Percentiles rank a stretch among this genome's conserved stretches.
Conservation (phyloP, 2,113 vertebrate species). For the Neoarius graeffei region DNA sequence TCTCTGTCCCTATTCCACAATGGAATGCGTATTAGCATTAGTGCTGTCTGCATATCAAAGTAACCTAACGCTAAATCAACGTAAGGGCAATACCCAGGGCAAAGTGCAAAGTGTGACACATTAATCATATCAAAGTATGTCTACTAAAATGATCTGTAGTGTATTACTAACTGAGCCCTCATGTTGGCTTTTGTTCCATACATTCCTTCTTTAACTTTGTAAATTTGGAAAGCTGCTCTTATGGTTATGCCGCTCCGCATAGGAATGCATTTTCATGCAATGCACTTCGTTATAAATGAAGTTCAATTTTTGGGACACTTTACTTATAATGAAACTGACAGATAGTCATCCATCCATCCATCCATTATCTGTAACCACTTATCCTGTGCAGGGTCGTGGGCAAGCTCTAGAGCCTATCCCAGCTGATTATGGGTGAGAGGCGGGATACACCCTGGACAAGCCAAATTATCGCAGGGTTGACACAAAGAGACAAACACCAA, state of each 20-base stretch:
- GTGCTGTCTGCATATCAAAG: slow-evolving; percentile 49
- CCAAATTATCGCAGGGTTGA: too few species aligned
- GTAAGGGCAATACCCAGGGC: slow-evolving; percentile 57
- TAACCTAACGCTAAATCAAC: slow-evolving; percentile 45
- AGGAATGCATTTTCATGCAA: neutral
- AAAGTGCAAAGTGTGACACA: slow-evolving; percentile 59
- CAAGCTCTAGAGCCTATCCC: too few species aligned
- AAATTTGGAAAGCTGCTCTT: neutral
- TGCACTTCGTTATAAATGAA: neutral
- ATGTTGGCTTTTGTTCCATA: neutral
- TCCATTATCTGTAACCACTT: too few species aligned
- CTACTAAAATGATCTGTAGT: slow-evolving; percentile 32
- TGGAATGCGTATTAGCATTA: slow-evolving; percentile 53
- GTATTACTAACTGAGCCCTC: slow-evolving; percentile 20
- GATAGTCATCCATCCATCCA: too few species aligned
- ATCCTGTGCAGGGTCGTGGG: too few species aligned
- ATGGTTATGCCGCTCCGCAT: neutral
- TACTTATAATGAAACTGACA: neutral
- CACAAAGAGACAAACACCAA: too few species aligned
- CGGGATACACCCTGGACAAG: too few species aligned
- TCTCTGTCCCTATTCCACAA: slow-evolving; percentile 59
- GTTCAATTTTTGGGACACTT: neutral
- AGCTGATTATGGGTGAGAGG: too few species aligned
- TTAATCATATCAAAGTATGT: slow-evolving; percentile 67
- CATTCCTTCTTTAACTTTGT: neutral